Percentiles rank a stretch among this genome's conserved stretches.
These are phyloP conservation scores for Synodontis membranacea DNA, from an alignment of 2,113 vertebrate species.

Conservation along the genomic window DNA sequence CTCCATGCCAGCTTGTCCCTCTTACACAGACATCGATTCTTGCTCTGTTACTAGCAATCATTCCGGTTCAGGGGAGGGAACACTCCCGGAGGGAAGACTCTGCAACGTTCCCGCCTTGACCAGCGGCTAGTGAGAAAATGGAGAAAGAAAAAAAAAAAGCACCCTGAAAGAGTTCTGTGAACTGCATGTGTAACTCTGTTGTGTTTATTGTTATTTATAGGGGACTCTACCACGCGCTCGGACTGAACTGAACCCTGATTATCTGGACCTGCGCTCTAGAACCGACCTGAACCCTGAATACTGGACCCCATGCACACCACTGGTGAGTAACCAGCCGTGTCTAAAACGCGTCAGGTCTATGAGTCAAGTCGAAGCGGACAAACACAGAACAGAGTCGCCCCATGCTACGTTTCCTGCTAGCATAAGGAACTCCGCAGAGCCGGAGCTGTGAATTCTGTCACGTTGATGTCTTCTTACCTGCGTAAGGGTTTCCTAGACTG, in stretches of 20 bases:
- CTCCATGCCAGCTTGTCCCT: too few species aligned
- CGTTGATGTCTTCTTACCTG: neutral
- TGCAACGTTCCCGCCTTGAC: too few species aligned
- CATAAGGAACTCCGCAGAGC: neutral
- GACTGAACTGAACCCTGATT: conserved; percentile 81
- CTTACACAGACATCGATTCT: too few species aligned
- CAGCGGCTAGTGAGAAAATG: neutral
- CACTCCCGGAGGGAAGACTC: too few species aligned
- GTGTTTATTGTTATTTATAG: conserved; percentile 52
- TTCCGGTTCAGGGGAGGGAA: too few species aligned
- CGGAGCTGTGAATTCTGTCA: neutral
- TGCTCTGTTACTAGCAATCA: too few species aligned
- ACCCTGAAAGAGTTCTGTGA: neutral
- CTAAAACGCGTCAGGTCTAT: neutral
- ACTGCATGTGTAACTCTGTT: conserved; percentile 21
- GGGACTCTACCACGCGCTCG: conserved; percentile 78
- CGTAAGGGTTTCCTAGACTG: neutral
- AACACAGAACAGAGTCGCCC: neutral
- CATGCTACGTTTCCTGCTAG: neutral
- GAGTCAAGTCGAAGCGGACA: too few species aligned
- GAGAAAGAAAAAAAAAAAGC: too few species aligned
- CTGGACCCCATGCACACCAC: conserved; percentile 81
- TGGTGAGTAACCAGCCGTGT: conserved; percentile 70
- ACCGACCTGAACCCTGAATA: conserved; percentile 80
- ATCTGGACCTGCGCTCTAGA: conserved; percentile 80